A percentile compares a stretch with the other conserved stretches of the same genome.
phyloP scores from a whole-genome alignment of 2,113 vertebrate genomes.

The Proteles cristata region DNA sequence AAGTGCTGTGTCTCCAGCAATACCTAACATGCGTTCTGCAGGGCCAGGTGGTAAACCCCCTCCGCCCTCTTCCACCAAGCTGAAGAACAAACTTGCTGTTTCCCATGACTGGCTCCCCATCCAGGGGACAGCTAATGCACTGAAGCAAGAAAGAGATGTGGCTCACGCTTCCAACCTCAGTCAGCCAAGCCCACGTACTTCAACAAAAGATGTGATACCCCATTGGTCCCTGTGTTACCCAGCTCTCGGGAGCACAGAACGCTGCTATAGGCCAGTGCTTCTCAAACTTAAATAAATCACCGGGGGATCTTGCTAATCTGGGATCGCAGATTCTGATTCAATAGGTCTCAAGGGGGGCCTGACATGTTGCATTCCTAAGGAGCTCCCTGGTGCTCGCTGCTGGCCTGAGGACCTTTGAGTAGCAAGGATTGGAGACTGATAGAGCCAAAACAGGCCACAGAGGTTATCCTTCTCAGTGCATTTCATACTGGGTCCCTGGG shows the following conservation, averaged over 20 bases:
- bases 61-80: not conserved
- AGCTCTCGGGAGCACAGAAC: not conserved
- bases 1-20: not conserved
- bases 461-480: not conserved
- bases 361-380: not conserved
- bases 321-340: not conserved
- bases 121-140: not conserved
- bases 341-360: not conserved
- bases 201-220: rapidly evolving
- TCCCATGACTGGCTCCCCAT: not conserved
- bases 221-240: not conserved
- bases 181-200: not conserved
- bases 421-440: not conserved
- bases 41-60: too few species aligned
- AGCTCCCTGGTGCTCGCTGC: not conserved
- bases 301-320: not conserved
- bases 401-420: not conserved
- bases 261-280: not conserved
- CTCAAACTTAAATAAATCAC: not conserved
- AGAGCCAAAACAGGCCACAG: not conserved
- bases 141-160: not conserved
- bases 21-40: not conserved
- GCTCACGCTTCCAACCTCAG: not conserved
- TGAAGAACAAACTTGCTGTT: not conserved
- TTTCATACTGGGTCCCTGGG: not conserved